These are phyloP conservation scores for Rhagoletis pomonella DNA, from an alignment of 1,140 invertebrate genomes.

Conservation along the genomic window DNA sequence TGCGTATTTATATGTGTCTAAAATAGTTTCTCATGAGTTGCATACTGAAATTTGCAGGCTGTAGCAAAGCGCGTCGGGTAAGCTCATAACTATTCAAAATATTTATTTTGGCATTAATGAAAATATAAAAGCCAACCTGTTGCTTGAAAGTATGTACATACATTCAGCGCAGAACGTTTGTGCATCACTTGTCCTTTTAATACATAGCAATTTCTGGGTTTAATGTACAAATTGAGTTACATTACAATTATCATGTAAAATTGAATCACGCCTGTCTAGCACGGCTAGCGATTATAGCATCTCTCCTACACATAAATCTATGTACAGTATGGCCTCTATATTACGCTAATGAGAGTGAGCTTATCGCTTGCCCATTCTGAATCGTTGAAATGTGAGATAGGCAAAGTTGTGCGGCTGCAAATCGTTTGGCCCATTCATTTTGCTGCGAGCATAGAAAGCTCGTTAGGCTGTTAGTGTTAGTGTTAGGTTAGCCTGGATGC, in stretches of 20 bases:
- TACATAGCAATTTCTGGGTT: background rate
- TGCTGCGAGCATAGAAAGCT: background rate
- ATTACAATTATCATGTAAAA: background rate
- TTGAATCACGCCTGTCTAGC: background rate
- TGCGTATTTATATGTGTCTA: too few species aligned
- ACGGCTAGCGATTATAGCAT: background rate
- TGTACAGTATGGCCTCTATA: background rate
- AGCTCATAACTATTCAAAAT: too few species aligned
- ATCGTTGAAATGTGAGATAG: background rate
- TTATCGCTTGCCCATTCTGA: background rate
- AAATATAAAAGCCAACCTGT: too few species aligned
- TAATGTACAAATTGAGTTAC: background rate
- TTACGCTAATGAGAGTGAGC: background rate
- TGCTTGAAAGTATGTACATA: background rate
- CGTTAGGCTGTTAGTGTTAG: background rate
- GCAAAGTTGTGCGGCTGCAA: background rate
- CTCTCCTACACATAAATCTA: background rate
- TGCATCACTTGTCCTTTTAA: background rate
- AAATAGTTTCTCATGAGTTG: too few species aligned
- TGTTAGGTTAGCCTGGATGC: slow-evolving; percentile 12
- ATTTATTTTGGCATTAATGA: too few species aligned
- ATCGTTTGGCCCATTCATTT: background rate
- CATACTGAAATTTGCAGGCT: too few species aligned
- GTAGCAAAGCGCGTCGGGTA: too few species aligned
- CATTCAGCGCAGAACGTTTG: background rate